phyloP scores from a whole-genome alignment of 64 coral and sea anemone species.

The Montipora sp. region DNA sequence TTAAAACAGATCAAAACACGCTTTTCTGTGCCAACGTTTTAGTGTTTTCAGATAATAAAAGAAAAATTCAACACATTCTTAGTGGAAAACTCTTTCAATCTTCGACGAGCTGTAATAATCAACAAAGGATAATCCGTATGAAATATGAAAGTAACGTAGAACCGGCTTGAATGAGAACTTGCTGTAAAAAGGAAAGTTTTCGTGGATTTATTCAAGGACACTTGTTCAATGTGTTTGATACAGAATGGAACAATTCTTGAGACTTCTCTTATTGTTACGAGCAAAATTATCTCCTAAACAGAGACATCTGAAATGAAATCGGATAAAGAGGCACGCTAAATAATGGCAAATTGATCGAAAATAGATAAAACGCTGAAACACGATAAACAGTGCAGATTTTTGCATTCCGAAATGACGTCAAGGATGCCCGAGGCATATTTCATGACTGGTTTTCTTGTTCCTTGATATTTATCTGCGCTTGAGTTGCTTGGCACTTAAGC shows the following conservation, averaged over 20 bases:
- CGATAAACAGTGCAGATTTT: slow-evolving; percentile 4
- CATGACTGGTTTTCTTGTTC: slow-evolving; percentile 34
- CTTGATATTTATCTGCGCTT: background rate
- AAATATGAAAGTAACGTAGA: too few species aligned
- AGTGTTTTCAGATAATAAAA: too few species aligned
- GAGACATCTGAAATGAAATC: background rate
- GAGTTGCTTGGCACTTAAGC: slow-evolving; percentile 1
- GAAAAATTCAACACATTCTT: too few species aligned
- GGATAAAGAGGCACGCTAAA: background rate
- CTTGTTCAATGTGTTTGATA: background rate
- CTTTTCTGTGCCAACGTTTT: too few species aligned
- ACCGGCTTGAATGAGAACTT: too few species aligned
- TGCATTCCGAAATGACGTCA: slow-evolving; percentile 7
- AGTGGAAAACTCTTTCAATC: too few species aligned
- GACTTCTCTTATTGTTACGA: background rate
- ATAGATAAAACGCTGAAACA: background rate
- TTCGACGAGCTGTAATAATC: too few species aligned
- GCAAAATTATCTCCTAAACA: too few species aligned
- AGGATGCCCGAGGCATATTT: background rate
- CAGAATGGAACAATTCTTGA: background rate
- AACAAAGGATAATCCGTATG: too few species aligned
- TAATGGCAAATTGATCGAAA: slow-evolving; percentile 1
- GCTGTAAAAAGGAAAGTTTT: too few species aligned
- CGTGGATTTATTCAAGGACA: too few species aligned
- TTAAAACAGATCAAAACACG: too few species aligned